Base-by-base conservation (phyloP, 2,888 invertebrate genomes). In the Brachyptera putata region DNA sequence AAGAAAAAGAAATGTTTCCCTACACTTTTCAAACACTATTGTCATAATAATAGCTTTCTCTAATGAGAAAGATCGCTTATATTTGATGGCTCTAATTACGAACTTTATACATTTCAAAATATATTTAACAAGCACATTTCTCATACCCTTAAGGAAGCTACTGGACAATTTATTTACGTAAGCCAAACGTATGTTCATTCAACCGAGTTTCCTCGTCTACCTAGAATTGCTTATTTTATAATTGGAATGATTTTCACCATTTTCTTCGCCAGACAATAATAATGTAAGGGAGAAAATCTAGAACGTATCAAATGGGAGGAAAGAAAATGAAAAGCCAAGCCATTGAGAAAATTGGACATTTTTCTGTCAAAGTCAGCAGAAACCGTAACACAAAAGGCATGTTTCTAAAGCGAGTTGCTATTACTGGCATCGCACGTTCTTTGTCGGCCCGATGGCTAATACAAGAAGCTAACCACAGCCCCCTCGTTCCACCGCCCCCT, bases 321-420 rank as follows among this genome's bases (percentile, higher is more conserved):
- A 24, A 46, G 46, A 46, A 46, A 46, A 46, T 46, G 18, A 22
- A 21, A 46, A 11, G 30, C 5, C 5, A 30, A 46, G 24, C 46
- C 24, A 46, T 46, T 21, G 46, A 46, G 46, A 46, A 46, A 46
- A 46, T 46, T 46, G 46, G 46, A 46, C 46, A 46, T 46, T 46
- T 46, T 46, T 46, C 46, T 46, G 46, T 46, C 46, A 46, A 46
- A 46, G 46, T 46, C 46, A 46, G 46, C 46, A 46, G 46, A 46
- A 46, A 30, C 24, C 46, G 46, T n/a, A 46, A 46, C 46, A 46
- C 46, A 46, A 46, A 46, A 46, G 46, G 24, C 46, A 22, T 46
- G 46, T 46, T 46, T 46, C 24, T 46, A 46, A 41, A 21, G 41
- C 46, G 46, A 24, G 46, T 46, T 46, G 46, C 46, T 46, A 46